A percentile compares a stretch with the other conserved stretches of the same genome.
Conservation (phyloP, 2,113 vertebrate genomes). For the Prinia subflava region DNA sequence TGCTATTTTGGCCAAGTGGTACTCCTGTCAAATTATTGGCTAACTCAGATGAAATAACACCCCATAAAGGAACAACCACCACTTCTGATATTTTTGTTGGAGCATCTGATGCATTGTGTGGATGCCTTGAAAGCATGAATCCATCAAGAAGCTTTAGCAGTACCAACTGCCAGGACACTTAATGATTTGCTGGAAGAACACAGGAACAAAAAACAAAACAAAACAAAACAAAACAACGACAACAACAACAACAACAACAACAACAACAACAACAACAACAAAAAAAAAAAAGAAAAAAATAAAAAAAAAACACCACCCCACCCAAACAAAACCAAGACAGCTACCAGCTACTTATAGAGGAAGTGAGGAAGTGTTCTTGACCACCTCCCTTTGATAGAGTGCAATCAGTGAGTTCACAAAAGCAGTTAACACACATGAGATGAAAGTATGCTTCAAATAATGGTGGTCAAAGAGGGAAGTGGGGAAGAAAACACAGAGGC, state of each 20-base stretch:
- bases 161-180: not conserved
- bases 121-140: not conserved
- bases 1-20: not conserved
- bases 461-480: rapidly evolving
- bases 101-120: not conserved
- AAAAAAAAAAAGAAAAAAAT: no score
- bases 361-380: not conserved
- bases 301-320: no score
- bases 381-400: not conserved
- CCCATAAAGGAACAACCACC: not conserved
- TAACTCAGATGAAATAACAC: not conserved
- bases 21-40: not conserved
- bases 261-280: no score
- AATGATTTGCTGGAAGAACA: not conserved
- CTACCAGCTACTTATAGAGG: not conserved
- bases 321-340: not conserved
- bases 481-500: not conserved
- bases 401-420: not conserved
- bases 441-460: not conserved
- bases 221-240: not conserved
- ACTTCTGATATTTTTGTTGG: rapidly evolving
- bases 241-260: no score
- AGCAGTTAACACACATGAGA: not conserved
- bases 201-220: not conserved
- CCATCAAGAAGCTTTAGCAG: not conserved